Evolutionary conservation across 2,113 vertebrate species (phyloP).

Genomic region (Anoura caudifer): DNA sequence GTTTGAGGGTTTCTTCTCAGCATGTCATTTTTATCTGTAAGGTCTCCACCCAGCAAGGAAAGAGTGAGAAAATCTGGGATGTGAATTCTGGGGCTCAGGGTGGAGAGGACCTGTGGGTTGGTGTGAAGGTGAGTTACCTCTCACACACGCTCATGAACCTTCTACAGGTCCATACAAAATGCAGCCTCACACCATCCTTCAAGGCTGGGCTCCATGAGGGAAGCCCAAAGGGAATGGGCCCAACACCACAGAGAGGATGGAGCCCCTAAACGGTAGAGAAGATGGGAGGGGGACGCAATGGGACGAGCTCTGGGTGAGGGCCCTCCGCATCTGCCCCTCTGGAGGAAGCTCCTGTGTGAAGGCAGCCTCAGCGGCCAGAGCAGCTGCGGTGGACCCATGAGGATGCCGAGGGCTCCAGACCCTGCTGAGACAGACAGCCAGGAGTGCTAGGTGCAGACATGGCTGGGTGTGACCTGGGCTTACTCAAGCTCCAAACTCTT

Average conservation of each 20-base stretch:
- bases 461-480: not conserved
- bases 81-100: accelerated
- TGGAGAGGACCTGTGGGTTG: not conserved
- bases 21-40: not conserved
- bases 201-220: not conserved
- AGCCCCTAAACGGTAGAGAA: not conserved
- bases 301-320: not conserved
- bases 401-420: not conserved
- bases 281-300: accelerated
- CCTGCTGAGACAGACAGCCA: not conserved
- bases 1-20: not conserved
- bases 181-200: not conserved
- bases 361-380: not conserved
- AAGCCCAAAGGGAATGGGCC: not conserved
- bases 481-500: not conserved
- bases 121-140: slow-evolving; percentile 54
- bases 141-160: not conserved
- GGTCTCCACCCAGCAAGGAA: slow-evolving; percentile 14
- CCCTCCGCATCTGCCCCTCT: accelerated
- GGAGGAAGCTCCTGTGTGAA: not conserved
- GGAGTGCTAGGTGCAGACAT: not conserved
- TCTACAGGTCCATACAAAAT: not conserved
- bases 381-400: not conserved
- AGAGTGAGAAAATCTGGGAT: not conserved
- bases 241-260: too few species aligned